Conservation (phyloP, 2,797 vertebrate genomes). For the Kryptopterus vitreolus region DNA sequence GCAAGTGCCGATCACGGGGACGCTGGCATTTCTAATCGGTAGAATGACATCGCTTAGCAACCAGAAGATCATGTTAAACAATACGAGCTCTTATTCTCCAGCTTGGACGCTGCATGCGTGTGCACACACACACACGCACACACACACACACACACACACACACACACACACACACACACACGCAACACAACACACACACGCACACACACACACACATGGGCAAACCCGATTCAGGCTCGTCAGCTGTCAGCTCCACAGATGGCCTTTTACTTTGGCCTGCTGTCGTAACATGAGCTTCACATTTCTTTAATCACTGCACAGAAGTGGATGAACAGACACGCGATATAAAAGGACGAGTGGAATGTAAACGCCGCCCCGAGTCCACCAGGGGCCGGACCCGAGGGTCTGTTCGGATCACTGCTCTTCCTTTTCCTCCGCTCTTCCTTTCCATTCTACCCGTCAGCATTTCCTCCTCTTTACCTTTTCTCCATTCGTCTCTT, state of each 20-base stretch:
- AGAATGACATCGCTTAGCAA: slow-evolving; percentile 81
- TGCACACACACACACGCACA: slow-evolving; percentile 39
- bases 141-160: slow-evolving; percentile 50
- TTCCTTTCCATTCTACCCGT: neutral
- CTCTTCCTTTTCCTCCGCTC: neutral
- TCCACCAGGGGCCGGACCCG: no score
- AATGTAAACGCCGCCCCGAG: no score
- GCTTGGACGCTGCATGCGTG: slow-evolving; percentile 64
- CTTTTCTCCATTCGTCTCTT: no score
- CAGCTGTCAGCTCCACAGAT: slow-evolving; percentile 45
- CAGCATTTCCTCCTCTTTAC: neutral
- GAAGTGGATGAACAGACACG: slow-evolving; percentile 9
- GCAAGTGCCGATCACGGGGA: slow-evolving; percentile 77
- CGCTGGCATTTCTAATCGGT: slow-evolving; percentile 78
- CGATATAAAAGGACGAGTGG: neutral
- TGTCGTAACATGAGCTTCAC: slow-evolving; percentile 65
- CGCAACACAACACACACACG: slow-evolving; percentile 54
- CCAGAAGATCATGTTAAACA: slow-evolving; percentile 82
- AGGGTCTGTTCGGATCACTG: neutral
- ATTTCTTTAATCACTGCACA: slow-evolving; percentile 68
- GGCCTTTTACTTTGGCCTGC: slow-evolving; percentile 67
- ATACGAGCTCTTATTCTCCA: slow-evolving; percentile 71
- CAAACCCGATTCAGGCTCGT: slow-evolving; percentile 33
- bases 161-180: slow-evolving; percentile 39
- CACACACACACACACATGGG: slow-evolving; percentile 7